Conservation (phyloP, 2,888 invertebrate species). For the Strigamia crassipes region DNA sequence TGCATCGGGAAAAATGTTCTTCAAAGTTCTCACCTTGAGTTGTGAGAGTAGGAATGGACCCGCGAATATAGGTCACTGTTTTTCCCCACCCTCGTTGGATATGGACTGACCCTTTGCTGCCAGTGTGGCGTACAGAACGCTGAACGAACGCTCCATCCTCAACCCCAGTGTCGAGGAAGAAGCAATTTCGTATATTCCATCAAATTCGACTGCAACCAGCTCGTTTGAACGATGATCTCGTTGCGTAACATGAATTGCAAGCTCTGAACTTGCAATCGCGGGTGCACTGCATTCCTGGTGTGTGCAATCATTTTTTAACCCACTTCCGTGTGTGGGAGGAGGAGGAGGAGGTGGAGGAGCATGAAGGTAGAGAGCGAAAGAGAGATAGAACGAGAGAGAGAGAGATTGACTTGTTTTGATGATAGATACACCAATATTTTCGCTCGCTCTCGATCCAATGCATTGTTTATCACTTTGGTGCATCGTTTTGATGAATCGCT, state of each 20-base stretch:
- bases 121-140: constrained; percentile 41
- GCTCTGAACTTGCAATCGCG: not conserved
- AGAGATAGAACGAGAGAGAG: not conserved
- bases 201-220: constrained; percentile 3
- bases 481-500: not conserved
- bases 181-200: constrained; percentile 31
- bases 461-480: not conserved
- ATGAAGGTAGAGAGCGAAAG: not conserved
- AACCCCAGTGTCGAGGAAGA: constrained; percentile 13
- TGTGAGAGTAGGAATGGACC: constrained; percentile 45
- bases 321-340: constrained; percentile 27
- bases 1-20: not conserved
- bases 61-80: constrained; percentile 47
- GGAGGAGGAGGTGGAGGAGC: not conserved
- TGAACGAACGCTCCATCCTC: constrained; percentile 30
- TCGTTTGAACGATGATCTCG: not conserved
- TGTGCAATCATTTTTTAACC: constrained; percentile 1
- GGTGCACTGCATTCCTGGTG: not conserved
- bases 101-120: constrained; percentile 42
- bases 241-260: constrained; percentile 33
- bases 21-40: constrained; percentile 44
- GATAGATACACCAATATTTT: not conserved
- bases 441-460: too few relatives aligned
- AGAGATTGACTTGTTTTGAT: not conserved
- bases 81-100: constrained; percentile 42